These are phyloP conservation scores for Myodes glareolus DNA, from an alignment of 2,113 vertebrate species.

Conservation along the genomic window DNA sequence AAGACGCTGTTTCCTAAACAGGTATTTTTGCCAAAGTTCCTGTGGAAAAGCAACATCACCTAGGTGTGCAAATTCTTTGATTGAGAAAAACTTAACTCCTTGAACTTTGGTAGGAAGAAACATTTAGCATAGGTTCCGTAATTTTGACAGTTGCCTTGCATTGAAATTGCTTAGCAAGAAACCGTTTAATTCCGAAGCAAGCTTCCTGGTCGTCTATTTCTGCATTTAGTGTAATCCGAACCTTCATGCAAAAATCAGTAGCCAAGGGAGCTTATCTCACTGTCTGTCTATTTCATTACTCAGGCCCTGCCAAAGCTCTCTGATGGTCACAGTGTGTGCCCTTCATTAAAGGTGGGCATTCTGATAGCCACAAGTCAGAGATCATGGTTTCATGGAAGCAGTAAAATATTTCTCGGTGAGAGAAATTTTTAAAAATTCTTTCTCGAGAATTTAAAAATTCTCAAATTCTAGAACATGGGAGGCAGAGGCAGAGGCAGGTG, in stretches of 20 bases:
- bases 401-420: not conserved
- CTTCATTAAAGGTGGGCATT: not conserved
- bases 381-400: not conserved
- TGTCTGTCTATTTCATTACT: not conserved
- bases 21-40: not conserved
- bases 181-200: not conserved
- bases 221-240: constrained; percentile 13
- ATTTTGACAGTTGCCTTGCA: constrained; percentile 1
- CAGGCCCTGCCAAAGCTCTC: not conserved
- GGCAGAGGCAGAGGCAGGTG: not conserved
- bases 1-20: not conserved
- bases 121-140: not conserved
- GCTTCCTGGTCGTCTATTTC: not conserved
- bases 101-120: not conserved
- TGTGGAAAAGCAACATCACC: not conserved
- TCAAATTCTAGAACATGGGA: not conserved
- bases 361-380: not conserved
- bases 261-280: not conserved
- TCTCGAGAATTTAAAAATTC: not conserved
- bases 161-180: constrained; percentile 16
- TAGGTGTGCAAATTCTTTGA: not conserved
- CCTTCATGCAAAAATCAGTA: not conserved
- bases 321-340: not conserved
- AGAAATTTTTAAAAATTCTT: not conserved
- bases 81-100: constrained; percentile 15